Evolutionary conservation across 2,888 invertebrate species (phyloP), one percentile per base, ranked within the genome.

Genomic region (Acrobasis repandana): DNA sequence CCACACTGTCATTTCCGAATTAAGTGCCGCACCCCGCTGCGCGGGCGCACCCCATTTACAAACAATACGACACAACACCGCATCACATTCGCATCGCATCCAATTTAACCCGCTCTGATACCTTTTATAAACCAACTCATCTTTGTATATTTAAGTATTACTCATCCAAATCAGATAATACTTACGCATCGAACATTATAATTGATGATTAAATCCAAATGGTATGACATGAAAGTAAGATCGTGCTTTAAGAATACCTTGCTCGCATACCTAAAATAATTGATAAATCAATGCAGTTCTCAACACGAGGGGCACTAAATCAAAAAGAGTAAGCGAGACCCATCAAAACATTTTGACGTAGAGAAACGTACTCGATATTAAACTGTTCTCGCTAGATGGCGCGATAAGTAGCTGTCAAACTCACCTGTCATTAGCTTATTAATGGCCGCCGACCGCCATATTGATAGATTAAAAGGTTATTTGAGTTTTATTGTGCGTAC

Each of bases 281-380:
- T 92, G 90, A 92, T 92, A 90, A 86, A 92, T 91, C 90, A 92
- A 88, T 89, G 88, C 88, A 88, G 81, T 82, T 83, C 84, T 79
- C 84, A 75, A 81, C 79, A 76, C 80, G 78, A 83, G 86, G 79
- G 82, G 82, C 82, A 90, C 88, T 92, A 89, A 90, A 92, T 92
- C 91, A 92, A 88, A 84, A 82, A 75, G 75, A 75, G 73, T 79
- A 80, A 79, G 75, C 74, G 82, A 77, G 76, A 80, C 79, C 84
- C 87, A 90, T 90, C 89, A 86, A 77, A 88, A 86, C 81, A 82
- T 90, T 90, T 88, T 90, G 91, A 91, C 90, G 82, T 85, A 79
- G 83, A 86, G 83, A 82, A 86, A 85, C 88, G 83, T 82, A 81
- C 74, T 71, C 81, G 83, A 86, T 88, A 88, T 89, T 86, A 87